Evolutionary conservation across 1,140 invertebrate species (phyloP).

Genomic region (Panulirus ornatus): DNA sequence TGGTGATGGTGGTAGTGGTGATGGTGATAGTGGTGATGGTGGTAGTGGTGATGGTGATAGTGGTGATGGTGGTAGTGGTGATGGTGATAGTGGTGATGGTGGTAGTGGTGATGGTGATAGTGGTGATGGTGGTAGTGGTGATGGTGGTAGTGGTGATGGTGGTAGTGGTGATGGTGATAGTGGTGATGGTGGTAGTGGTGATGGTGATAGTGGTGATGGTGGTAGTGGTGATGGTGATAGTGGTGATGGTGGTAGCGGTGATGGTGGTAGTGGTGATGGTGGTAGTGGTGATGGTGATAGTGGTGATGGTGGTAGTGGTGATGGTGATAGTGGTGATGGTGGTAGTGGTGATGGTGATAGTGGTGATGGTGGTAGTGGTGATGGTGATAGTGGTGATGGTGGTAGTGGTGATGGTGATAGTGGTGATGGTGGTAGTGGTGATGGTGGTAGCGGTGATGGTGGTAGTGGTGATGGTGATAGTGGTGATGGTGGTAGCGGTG

Average conservation of each 20-base stretch:
- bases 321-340: not conserved
- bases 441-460: not conserved
- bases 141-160: not conserved
- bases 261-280: not conserved
- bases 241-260: not conserved
- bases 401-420: conserved; percentile 1
- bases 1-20: not conserved
- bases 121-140: not conserved
- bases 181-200: not conserved
- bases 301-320: conserved; percentile 1
- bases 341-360: not conserved
- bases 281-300: not conserved
- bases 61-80: not conserved
- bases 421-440: not conserved
- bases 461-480: not conserved
- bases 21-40: not conserved
- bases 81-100: not conserved
- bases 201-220: not conserved
- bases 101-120: not conserved
- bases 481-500: not conserved
- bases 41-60: not conserved
- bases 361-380: not conserved
- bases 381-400: not conserved
- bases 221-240: not conserved
- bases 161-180: not conserved